A percentile compares a stretch with the other conserved stretches of the same genome.
Evolutionary conservation across 2,797 vertebrate species (phyloP).

Genomic region (Meda fulgida): DNA sequence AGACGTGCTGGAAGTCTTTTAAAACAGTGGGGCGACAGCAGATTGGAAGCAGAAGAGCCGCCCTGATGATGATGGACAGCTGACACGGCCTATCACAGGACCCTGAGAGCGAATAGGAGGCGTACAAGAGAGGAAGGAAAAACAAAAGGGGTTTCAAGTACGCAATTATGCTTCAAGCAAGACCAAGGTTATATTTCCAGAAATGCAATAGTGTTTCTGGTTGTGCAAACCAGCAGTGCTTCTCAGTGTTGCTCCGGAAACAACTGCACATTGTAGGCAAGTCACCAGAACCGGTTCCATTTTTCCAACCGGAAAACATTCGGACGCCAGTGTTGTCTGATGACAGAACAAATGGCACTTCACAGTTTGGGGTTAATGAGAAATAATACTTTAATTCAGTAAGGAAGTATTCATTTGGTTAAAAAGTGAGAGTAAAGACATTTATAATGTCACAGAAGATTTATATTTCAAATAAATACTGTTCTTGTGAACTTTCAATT

Average conservation of each 20-base stretch:
- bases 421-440: neutral
- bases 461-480: neutral
- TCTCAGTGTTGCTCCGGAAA: neutral
- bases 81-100: no score
- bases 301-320: no score
- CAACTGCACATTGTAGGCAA: neutral
- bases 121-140: no score
- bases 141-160: neutral
- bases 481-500: neutral
- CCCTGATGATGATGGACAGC: no score
- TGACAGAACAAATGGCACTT: neutral
- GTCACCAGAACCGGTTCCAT: neutral
- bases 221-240: neutral
- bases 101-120: no score
- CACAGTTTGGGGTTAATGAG: neutral
- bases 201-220: neutral
- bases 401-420: neutral
- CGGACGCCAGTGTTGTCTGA: neutral
- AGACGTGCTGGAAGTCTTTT: no score
- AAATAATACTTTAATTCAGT: neutral
- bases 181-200: neutral
- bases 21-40: no score
- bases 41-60: no score
- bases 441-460: neutral
- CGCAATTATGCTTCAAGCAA: neutral